phyloP scores from a whole-genome alignment of 1,140 invertebrate genomes.

The Hypsibius dujardini region DNA sequence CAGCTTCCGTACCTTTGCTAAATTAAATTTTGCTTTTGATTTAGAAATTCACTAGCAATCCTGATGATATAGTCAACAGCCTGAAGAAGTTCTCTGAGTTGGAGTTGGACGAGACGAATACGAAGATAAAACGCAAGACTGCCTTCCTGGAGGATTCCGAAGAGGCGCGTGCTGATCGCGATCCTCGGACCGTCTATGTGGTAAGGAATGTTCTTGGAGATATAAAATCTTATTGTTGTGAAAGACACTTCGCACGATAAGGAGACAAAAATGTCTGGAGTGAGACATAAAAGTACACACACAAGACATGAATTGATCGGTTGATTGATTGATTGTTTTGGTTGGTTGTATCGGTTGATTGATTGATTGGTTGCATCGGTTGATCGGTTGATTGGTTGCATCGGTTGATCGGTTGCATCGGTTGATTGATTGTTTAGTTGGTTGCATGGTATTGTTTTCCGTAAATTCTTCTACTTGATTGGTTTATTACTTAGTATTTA shows the following conservation, averaged over 20 bases:
- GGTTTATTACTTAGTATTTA: too few relatives aligned
- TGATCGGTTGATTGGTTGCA: too few relatives aligned
- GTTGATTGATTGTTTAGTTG: too few relatives aligned
- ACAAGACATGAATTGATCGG: too few relatives aligned
- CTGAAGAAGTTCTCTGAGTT: conserved; percentile 46
- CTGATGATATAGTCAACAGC: conserved; percentile 50
- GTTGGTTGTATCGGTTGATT: not conserved
- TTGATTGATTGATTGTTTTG: conserved; percentile 9
- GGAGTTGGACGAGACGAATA: conserved; percentile 59
- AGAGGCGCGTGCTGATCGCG: conserved; percentile 55
- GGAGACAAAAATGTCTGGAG: conserved; percentile 16
- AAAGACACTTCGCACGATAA: conserved; percentile 25
- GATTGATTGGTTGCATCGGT: not conserved
- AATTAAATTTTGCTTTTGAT: too few relatives aligned
- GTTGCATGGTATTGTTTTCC: too few relatives aligned
- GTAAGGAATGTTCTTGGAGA: conserved; percentile 44
- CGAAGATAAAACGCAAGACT: conserved; percentile 53
- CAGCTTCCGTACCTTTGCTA: too few relatives aligned
- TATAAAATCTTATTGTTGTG: not conserved
- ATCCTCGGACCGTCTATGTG: conserved; percentile 56
- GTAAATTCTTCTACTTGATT: too few relatives aligned
- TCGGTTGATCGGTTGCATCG: too few relatives aligned
- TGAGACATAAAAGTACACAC: too few relatives aligned
- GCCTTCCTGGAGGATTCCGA: conserved; percentile 69
- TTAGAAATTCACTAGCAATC: conserved; percentile 45